Percentiles rank a stretch among this genome's conserved stretches.
phyloP scores from a whole-genome alignment of 2,888 invertebrate genomes.

The Unio pictorum region DNA sequence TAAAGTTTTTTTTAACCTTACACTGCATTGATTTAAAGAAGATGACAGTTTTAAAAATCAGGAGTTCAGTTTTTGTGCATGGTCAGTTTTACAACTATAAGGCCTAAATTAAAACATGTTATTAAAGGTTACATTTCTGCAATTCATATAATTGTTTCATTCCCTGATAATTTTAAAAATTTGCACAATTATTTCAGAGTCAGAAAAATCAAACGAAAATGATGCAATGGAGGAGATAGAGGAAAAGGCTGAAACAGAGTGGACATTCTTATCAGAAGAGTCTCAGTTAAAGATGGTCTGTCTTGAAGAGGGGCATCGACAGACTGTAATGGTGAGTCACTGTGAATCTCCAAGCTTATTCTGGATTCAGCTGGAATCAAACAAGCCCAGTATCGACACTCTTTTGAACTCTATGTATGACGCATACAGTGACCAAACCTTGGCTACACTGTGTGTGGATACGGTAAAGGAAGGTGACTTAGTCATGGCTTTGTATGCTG shows the following conservation, averaged over 20 bases:
- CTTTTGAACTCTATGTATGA: constrained; percentile 56
- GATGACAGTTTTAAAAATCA: too few species aligned
- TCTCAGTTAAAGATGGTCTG: too few species aligned
- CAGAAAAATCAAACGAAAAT: neutral
- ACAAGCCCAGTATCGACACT: constrained; percentile 31
- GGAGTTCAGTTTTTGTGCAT: too few species aligned
- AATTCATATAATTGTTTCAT: too few species aligned
- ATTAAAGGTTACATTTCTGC: too few species aligned
- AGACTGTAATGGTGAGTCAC: constrained; percentile 38
- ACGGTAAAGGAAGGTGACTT: constrained; percentile 30
- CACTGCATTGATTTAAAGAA: too few species aligned
- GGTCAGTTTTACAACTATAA: too few species aligned
- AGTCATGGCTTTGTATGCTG: constrained; percentile 52
- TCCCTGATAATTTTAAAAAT: too few species aligned
- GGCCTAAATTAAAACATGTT: too few species aligned
- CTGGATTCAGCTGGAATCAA: constrained; percentile 51
- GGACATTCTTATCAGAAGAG: too few species aligned
- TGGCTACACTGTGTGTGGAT: constrained; percentile 25
- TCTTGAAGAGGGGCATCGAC: constrained; percentile 30
- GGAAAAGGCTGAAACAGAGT: neutral
- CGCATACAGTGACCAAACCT: constrained; percentile 35
- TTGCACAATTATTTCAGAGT: neutral
- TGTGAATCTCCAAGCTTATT: constrained; percentile 51
- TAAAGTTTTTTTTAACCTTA: too few species aligned
- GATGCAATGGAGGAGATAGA: constrained; percentile 2